Evolutionary conservation across 2,888 invertebrate species (phyloP), one percentile per base, ranked within the genome.

Genomic region (Adelognathus sp.): DNA sequence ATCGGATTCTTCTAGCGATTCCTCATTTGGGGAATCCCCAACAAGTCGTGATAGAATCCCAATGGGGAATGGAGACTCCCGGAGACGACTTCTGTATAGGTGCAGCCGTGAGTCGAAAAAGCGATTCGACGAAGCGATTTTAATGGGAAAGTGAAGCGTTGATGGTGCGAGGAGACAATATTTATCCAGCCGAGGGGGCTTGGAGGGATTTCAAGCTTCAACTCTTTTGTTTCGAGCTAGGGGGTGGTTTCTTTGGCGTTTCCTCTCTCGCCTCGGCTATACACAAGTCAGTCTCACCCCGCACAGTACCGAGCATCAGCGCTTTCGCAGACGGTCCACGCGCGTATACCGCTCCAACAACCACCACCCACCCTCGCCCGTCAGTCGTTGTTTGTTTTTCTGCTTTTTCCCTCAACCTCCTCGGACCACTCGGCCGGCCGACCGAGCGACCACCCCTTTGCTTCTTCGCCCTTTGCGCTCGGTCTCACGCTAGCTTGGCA

Each of bases 141-240:
- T 82, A 82, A 82, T 81, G 63, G 77, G 74, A 79, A 79, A 80
- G 80, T 75, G 82, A 84, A 83, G 80, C 69, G 80, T 81, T 80
- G 81, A 80, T 80, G 78, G 75, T 69, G 74, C 76, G 79, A 79
- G 78, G 64, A 78, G 74, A 83, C 82, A 83, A 83, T 81, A 83
- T 83, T 82, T 81, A 82, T 78, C 76, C 79, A 79, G 76, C 72
- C 71, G 79, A 79, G 79, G 79, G 70, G 80, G 85, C 86, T 85
- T 85, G 83, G 84, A 79, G 80, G 81, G 81, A 85, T 86, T 86
- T 79, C 83, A 79, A 84, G 80, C 84, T 79, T 72, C 79, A 81
- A 80, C 79, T 85, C 84, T 85, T 87, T 87, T 86, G 86, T 87
- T 86, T 85, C 81, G 78, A 61, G 76, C 69, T 67, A 63, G 54